phyloP scores from a whole-genome alignment of 2,888 invertebrate species.

The Ganaspis brasiliensis region DNA sequence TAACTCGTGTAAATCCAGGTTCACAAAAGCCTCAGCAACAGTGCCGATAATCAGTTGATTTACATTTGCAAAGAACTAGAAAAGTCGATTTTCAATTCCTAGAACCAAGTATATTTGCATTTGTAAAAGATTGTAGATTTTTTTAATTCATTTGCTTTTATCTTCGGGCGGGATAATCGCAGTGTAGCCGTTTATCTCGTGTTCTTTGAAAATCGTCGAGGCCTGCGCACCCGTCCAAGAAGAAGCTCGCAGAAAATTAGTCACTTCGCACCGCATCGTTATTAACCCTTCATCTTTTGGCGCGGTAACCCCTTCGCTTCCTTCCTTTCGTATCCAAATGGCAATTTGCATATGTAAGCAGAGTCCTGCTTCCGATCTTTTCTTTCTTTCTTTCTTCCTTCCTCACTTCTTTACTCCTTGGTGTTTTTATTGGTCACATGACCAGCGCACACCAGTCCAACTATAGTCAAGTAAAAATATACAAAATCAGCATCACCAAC shows the following conservation, averaged over 20 bases:
- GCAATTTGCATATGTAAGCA: slow-evolving; percentile 61
- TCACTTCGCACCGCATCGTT: slow-evolving; percentile 27
- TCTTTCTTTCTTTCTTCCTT: slow-evolving; percentile 47
- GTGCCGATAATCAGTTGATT: too few relatives aligned
- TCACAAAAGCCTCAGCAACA: too few relatives aligned
- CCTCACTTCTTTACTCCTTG: slow-evolving; percentile 12
- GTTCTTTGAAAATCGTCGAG: neutral
- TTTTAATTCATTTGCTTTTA: neutral
- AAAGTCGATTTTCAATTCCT: neutral
- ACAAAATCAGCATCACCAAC: slow-evolving; percentile 43
- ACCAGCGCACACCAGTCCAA: slow-evolving; percentile 44
- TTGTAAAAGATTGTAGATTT: neutral
- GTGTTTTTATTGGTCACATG: slow-evolving; percentile 27
- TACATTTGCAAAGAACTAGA: neutral
- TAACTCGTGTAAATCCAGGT: too few relatives aligned
- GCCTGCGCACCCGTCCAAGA: neutral
- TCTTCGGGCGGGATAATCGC: neutral
- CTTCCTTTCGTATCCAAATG: slow-evolving; percentile 52
- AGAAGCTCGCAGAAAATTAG: slow-evolving; percentile 32
- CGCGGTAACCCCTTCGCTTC: slow-evolving; percentile 45
- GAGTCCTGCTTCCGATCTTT: slow-evolving; percentile 53
- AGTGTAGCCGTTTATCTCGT: slow-evolving; percentile 18
- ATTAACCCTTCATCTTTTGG: slow-evolving; percentile 37
- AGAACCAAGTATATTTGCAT: neutral
- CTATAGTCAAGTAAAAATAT: neutral